These are phyloP conservation scores for Cirrhinus molitorella DNA, from an alignment of 2,797 vertebrate species.

Conservation along the genomic window DNA sequence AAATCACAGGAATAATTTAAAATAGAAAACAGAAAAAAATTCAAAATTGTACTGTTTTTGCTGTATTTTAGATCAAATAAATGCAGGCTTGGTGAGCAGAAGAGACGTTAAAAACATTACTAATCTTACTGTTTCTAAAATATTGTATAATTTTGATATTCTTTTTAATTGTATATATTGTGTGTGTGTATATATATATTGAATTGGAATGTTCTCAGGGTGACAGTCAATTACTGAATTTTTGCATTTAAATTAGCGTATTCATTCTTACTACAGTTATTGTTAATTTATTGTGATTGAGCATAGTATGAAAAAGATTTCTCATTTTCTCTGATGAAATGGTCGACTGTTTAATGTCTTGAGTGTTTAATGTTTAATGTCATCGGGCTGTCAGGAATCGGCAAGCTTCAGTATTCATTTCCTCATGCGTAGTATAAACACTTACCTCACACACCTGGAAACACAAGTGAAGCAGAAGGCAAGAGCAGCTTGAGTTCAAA, in stretches of 20 bases:
- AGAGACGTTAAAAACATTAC: too few relatives aligned
- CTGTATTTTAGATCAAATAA: too few relatives aligned
- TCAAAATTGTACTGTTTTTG: too few relatives aligned
- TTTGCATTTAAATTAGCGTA: neutral
- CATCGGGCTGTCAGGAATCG: slow-evolving; percentile 23
- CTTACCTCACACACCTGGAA: slow-evolving; percentile 43
- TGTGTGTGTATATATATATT: too few relatives aligned
- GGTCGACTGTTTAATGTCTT: slow-evolving; percentile 23
- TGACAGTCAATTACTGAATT: too few relatives aligned
- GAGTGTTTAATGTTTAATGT: neutral
- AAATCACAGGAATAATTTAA: too few relatives aligned
- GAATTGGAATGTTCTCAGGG: too few relatives aligned
- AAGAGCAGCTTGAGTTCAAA: slow-evolving; percentile 7
- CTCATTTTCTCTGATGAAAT: slow-evolving; percentile 14
- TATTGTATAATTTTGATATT: too few relatives aligned
- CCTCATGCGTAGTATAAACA: slow-evolving; percentile 36
- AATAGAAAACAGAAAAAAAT: too few relatives aligned
- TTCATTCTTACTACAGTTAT: neutral
- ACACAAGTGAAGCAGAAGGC: slow-evolving; percentile 5
- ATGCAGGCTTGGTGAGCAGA: too few relatives aligned
- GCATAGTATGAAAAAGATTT: neutral
- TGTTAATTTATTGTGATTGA: neutral
- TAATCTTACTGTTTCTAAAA: too few relatives aligned
- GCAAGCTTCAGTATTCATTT: slow-evolving; percentile 12
- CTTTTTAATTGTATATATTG: too few relatives aligned